Evolutionary conservation across 2,113 vertebrate species (phyloP), one percentile per base, ranked within the genome.

Genomic region (Odontophorus gujanensis): DNA sequence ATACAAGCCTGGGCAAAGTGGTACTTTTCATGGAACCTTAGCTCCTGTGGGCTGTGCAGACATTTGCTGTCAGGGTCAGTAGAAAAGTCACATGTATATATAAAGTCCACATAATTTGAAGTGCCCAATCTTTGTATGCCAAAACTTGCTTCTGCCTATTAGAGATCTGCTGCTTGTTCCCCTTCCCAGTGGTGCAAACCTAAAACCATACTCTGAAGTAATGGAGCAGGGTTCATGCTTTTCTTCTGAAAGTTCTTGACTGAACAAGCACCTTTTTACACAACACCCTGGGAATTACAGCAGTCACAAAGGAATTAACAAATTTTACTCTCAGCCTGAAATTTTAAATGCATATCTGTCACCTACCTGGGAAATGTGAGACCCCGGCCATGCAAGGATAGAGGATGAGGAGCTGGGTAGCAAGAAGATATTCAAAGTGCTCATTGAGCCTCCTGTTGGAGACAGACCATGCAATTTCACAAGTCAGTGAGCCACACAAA

Each of bases 391-490:
- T n/a, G 42, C 20, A 18, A 9, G 19, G 45, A 24, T 42, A 53
- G 63, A 66, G 30, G 36, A 42, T 82, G 87, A 76, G 6, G 45
- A 78, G 48, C n/a, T 59, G 9, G 67, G 48, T 30, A 58, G 48
- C 1, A 4, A 85, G 38, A 38, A 91, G 24, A 32, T 40, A 38
- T 67, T 74, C 20, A 80, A 87, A 82, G 36, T 25, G 42, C 42
- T 89, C 79, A 82, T 59, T 14, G 1, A 50, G 21, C 67, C 17
- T 89, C 76, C 45, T 80, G 53, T 6, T 92, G 87, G 87, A 92
- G 68, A 13, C 76, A 36, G 59, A 90, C 82, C 50, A 74, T 21
- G 25, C 82, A 94, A 96, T 94, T 96, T 96, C 93, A 94, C 87
- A 90, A 91, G 68, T 55, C 87, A 96, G 50, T 85, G 95, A 91